Evolutionary conservation across 1,140 invertebrate genomes (phyloP).

Genomic region (Conus betulinus): DNA sequence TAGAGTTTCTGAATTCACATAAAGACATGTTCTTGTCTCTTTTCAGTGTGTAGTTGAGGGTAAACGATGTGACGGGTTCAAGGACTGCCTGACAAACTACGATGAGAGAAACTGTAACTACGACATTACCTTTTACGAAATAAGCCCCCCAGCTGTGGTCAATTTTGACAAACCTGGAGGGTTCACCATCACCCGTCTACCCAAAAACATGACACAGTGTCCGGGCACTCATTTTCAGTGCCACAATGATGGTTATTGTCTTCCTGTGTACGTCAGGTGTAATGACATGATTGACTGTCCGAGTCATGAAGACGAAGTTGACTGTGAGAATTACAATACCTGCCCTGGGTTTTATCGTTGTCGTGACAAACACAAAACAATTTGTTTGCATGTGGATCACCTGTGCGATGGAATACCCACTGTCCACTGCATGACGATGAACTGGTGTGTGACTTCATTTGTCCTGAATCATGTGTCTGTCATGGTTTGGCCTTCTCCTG

Average conservation of each 20-base stretch:
- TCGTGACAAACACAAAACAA: not conserved
- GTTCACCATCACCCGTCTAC: too few relatives aligned
- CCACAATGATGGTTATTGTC: constrained; percentile 10
- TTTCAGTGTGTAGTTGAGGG: too few relatives aligned
- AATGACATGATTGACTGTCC: constrained; percentile 44
- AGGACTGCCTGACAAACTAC: too few relatives aligned
- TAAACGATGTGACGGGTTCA: too few relatives aligned
- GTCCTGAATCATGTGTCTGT: constrained; percentile 31
- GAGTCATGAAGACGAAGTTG: constrained; percentile 32
- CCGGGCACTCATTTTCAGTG: constrained; percentile 34
- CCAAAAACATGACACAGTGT: not conserved
- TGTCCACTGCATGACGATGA: constrained; percentile 42
- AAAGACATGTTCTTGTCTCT: too few relatives aligned
- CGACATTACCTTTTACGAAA: too few relatives aligned
- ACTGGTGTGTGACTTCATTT: constrained; percentile 33
- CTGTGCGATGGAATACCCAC: constrained; percentile 37
- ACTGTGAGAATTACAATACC: not conserved
- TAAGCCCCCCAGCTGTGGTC: too few relatives aligned
- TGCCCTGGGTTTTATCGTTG: constrained; percentile 35
- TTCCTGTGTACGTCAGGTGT: constrained; percentile 37
- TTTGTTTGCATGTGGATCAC: constrained; percentile 23
- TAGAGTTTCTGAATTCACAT: too few relatives aligned
- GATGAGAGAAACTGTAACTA: too few relatives aligned
- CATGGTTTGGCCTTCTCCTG: constrained; percentile 33
- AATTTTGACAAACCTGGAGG: too few relatives aligned